Percentiles rank a stretch among this genome's conserved stretches.
Conservation (phyloP, 2,113 vertebrate genomes). For the Podocnemis expansa region DNA sequence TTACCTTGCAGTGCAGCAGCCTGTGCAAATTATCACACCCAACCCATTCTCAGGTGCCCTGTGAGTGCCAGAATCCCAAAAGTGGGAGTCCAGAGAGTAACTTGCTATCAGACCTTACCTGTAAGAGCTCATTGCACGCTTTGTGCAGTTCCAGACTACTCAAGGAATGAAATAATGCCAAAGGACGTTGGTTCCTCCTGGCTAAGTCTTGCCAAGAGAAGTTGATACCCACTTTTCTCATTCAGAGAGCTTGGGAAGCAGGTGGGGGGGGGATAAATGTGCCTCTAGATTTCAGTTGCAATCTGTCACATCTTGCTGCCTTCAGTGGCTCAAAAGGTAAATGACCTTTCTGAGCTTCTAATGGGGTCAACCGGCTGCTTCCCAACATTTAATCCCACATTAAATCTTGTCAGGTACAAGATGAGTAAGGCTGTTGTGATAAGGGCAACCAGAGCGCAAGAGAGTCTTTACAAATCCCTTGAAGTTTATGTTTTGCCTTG, state of each 20-base stretch:
- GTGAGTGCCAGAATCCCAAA: neutral
- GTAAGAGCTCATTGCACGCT: neutral
- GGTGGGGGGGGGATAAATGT: neutral
- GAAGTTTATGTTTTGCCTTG: neutral
- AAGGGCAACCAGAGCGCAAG: neutral
- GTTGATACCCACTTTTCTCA: fast-evolving
- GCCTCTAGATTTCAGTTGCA: neutral
- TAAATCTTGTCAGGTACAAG: fast-evolving
- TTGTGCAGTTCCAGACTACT: neutral
- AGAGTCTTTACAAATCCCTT: neutral
- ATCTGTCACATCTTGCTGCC: neutral
- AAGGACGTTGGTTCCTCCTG: fast-evolving
- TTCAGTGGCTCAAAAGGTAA: neutral
- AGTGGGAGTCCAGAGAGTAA: neutral
- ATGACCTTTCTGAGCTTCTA: conserved; percentile 24
- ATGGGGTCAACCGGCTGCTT: fast-evolving
- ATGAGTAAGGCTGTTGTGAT: fast-evolving
- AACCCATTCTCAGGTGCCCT: neutral
- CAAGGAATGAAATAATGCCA: neutral
- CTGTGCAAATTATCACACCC: neutral
- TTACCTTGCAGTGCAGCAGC: neutral
- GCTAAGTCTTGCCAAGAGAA: neutral
- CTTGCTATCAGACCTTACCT: neutral
- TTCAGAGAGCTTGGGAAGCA: fast-evolving
- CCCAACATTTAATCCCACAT: neutral